A percentile compares a stretch with the other conserved stretches of the same genome.
Conservation (phyloP, 1,140 invertebrate genomes). For the Drosophila equinoxialis region DNA sequence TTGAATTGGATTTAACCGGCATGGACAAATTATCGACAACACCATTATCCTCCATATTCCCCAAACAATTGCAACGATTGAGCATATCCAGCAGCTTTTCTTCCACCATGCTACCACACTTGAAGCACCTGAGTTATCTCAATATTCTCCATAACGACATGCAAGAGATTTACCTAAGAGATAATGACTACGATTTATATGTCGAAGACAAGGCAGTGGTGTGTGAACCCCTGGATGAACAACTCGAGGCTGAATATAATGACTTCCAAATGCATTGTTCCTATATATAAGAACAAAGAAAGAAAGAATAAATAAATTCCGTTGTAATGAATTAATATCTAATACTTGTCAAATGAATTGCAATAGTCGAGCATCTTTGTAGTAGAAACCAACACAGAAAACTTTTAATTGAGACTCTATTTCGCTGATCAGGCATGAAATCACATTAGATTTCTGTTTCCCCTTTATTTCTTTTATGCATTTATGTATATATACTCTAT, state of each 20-base stretch:
- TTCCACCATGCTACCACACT: constrained; percentile 36
- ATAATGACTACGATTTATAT: constrained; percentile 45
- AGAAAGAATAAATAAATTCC: not conserved
- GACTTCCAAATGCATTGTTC: constrained; percentile 10
- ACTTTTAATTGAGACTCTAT: too few relatives aligned
- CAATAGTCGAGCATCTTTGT: too few relatives aligned
- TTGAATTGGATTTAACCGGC: constrained; percentile 59
- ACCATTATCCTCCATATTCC: constrained; percentile 40
- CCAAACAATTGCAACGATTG: constrained; percentile 44
- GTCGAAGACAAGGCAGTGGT: constrained; percentile 32
- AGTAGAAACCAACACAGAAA: too few relatives aligned
- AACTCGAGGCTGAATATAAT: constrained; percentile 20
- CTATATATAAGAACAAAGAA: constrained; percentile 37
- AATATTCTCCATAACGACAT: constrained; percentile 41
- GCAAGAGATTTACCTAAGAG: constrained; percentile 56
- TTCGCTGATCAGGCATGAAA: too few relatives aligned
- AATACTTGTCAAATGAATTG: too few relatives aligned
- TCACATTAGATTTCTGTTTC: too few relatives aligned
- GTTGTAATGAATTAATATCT: too few relatives aligned
- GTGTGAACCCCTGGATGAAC: constrained; percentile 46
- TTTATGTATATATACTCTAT: too few relatives aligned
- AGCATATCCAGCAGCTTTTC: constrained; percentile 47
- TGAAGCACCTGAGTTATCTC: constrained; percentile 46
- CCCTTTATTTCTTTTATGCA: too few relatives aligned
- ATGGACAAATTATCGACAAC: constrained; percentile 37